Conservation (phyloP, 1,140 invertebrate genomes). For the Panagrolaimus sp. region DNA sequence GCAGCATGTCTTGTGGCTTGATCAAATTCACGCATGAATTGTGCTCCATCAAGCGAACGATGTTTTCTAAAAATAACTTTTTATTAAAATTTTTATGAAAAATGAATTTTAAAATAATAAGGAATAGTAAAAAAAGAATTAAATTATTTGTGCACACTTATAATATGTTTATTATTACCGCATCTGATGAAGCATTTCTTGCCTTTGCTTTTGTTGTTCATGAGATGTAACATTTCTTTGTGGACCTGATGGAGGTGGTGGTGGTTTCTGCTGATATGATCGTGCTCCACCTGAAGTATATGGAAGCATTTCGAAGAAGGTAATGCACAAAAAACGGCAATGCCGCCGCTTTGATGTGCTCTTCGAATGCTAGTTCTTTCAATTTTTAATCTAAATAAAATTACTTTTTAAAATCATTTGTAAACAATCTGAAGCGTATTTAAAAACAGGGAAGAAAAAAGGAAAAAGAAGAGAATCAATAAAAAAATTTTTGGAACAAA, state of each 20-base stretch:
- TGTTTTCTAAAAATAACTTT: conserved; percentile 20
- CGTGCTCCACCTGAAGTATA: background rate
- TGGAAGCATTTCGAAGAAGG: conserved; percentile 5
- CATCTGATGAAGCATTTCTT: conserved; percentile 11
- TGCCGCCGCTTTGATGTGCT: too few relatives aligned
- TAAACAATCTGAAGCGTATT: too few relatives aligned
- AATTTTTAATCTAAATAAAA: too few relatives aligned
- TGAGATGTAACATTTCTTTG: background rate
- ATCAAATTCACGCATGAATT: conserved; percentile 22
- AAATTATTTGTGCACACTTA: background rate
- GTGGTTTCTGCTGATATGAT: background rate
- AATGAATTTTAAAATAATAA: too few relatives aligned
- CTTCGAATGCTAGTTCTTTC: too few relatives aligned
- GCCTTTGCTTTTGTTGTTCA: conserved; percentile 3
- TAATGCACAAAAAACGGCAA: too few relatives aligned
- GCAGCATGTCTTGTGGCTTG: background rate
- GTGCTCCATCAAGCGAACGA: conserved; percentile 25
- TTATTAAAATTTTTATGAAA: background rate
- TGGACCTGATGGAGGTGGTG: background rate
- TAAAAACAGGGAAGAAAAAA: too few relatives aligned
- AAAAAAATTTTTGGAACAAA: too few relatives aligned
- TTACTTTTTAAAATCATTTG: too few relatives aligned
- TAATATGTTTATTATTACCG: background rate
- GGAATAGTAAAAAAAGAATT: background rate
- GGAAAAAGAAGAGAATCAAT: too few relatives aligned